phyloP scores from a whole-genome alignment of 2,113 vertebrate genomes.

The Speoplatyrhinus poulsoni region DNA sequence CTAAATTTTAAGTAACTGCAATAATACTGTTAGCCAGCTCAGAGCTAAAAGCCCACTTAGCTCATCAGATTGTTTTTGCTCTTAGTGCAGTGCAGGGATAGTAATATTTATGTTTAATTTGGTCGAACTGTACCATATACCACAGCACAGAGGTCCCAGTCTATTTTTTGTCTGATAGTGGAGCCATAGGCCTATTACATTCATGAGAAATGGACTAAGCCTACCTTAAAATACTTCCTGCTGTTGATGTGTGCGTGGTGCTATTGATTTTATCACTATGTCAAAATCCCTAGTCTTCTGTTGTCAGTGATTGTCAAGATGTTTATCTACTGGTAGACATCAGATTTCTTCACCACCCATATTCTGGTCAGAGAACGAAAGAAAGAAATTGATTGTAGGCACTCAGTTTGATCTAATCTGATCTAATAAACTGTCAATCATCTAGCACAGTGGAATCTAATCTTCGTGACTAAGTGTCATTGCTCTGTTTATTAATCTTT shows the following conservation, averaged over 20 bases:
- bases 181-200: constrained; percentile 51
- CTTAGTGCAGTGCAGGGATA: constrained; percentile 37
- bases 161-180: constrained; percentile 50
- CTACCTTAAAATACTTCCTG: constrained; percentile 43
- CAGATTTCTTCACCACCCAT: constrained; percentile 18
- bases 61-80: constrained; percentile 12
- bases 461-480: background rate
- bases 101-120: constrained; percentile 41
- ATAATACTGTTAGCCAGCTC: background rate
- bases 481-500: constrained; percentile 7
- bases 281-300: constrained; percentile 52
- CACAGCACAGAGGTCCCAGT: constrained; percentile 52
- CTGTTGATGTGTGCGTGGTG: constrained; percentile 41
- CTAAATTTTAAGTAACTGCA: background rate
- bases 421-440: constrained; percentile 43
- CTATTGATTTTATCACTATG: constrained; percentile 54
- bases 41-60: background rate
- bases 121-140: constrained; percentile 54
- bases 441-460: background rate
- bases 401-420: constrained; percentile 18
- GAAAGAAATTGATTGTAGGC: constrained; percentile 12
- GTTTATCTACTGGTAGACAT: constrained; percentile 29
- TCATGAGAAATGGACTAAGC: constrained; percentile 49
- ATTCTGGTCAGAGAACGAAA: constrained; percentile 7
- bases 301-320: constrained; percentile 21